phyloP scores from a whole-genome alignment of 2,113 vertebrate species.

The Meleagris gallopavo region DNA sequence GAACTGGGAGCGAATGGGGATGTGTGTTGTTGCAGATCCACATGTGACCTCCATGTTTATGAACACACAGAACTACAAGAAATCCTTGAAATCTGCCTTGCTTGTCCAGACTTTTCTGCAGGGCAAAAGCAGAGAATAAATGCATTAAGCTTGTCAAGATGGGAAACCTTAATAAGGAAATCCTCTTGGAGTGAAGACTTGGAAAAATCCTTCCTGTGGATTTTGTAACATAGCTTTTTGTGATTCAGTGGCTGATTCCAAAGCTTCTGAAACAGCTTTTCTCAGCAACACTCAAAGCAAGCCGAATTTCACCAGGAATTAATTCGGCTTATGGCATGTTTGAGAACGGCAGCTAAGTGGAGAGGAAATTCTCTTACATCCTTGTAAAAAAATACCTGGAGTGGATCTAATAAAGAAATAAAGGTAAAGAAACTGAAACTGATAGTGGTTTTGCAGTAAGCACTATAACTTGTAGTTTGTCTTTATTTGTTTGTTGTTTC shows the following conservation, averaged over 20 bases:
- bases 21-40: neutral
- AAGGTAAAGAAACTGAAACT: neutral
- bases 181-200: slow-evolving; percentile 8
- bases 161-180: slow-evolving; percentile 23
- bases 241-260: neutral
- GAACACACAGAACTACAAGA: neutral
- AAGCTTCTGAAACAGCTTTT: neutral
- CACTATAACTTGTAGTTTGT: neutral
- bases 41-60: fast-evolving
- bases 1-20: neutral
- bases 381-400: neutral
- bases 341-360: neutral
- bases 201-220: slow-evolving; percentile 20
- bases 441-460: neutral
- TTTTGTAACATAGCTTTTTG: neutral
- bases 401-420: neutral
- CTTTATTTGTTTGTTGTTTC: neutral
- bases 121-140: neutral
- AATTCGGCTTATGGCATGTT: neutral
- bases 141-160: neutral
- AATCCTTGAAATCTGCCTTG: neutral
- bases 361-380: neutral
- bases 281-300: neutral
- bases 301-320: slow-evolving; percentile 15
- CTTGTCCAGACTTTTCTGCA: neutral